Conservation (phyloP, 2,113 vertebrate genomes). For the Heteronetta atricapilla region DNA sequence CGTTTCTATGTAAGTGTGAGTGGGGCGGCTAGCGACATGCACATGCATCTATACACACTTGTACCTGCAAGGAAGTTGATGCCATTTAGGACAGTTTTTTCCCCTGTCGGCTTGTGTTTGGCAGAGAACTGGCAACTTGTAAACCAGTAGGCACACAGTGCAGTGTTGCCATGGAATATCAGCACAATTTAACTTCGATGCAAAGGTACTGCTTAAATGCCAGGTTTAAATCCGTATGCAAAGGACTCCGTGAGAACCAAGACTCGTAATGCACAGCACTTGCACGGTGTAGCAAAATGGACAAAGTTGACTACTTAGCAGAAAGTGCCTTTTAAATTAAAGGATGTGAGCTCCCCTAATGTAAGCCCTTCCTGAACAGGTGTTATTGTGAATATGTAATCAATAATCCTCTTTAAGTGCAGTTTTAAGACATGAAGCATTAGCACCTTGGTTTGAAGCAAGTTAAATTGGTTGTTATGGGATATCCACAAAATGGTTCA, state of each 20-base stretch:
- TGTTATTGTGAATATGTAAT: conserved; percentile 41
- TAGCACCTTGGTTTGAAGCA: conserved; percentile 62
- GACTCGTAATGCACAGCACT: conserved; percentile 22
- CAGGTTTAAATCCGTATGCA: conserved; percentile 29
- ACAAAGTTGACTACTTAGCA: conserved; percentile 52
- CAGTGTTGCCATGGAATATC: conserved; percentile 3
- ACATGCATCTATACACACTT: neutral
- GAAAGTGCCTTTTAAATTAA: conserved; percentile 69
- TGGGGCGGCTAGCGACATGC: neutral
- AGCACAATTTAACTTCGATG: conserved; percentile 16
- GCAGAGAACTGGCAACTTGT: neutral
- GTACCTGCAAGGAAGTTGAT: neutral
- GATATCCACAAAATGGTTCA: conserved; percentile 62
- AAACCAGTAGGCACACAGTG: neutral
- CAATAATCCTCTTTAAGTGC: conserved; percentile 68
- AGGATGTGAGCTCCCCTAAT: conserved; percentile 35
- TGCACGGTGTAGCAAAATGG: neutral
- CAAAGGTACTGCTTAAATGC: conserved; percentile 47
- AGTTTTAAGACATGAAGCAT: conserved; percentile 60
- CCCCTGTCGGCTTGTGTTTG: neutral
- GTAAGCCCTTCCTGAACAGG: conserved; percentile 61
- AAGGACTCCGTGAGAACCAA: conserved; percentile 40
- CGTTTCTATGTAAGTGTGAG: neutral
- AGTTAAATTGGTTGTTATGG: conserved; percentile 52
- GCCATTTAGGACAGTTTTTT: neutral